These are phyloP conservation scores for Siniperca obscura DNA, from an alignment of 2,797 vertebrate genomes.

Conservation along the genomic window DNA sequence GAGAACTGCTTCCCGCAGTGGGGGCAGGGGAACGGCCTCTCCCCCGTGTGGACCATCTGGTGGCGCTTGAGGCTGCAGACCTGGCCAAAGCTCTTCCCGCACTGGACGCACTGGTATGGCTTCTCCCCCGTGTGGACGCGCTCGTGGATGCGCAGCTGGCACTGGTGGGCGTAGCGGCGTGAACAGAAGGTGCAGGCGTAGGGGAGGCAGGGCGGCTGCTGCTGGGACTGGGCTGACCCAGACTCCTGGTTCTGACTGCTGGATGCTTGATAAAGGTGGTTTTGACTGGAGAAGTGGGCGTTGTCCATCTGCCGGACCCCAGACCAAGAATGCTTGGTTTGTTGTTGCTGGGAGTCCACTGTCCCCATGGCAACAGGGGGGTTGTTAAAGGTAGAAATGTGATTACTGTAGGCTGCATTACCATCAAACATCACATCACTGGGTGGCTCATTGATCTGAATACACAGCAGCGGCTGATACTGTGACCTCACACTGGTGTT, in stretches of 20 bases:
- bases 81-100: slow-evolving; percentile 73
- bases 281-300: slow-evolving; percentile 5
- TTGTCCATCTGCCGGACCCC: slow-evolving; percentile 3
- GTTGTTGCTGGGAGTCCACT: slow-evolving; percentile 25
- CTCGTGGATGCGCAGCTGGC: slow-evolving; percentile 70
- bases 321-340: slow-evolving; percentile 23
- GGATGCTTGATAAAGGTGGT: not conserved
- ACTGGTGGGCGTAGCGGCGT: slow-evolving; percentile 64
- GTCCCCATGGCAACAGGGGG: not conserved
- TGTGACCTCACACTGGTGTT: slow-evolving; percentile 1
- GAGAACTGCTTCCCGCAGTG: slow-evolving; percentile 75
- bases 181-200: slow-evolving; percentile 59
- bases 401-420: not conserved
- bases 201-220: slow-evolving; percentile 28
- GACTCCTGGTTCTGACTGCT: slow-evolving; percentile 33
- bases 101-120: slow-evolving; percentile 69
- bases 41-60: slow-evolving; percentile 74
- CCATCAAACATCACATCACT: slow-evolving; percentile 7
- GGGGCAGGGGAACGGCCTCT: slow-evolving; percentile 67
- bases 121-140: slow-evolving; percentile 69
- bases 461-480: slow-evolving; percentile 16
- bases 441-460: slow-evolving; percentile 27
- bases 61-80: slow-evolving; percentile 75
- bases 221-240: not conserved
- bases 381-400: slow-evolving; percentile 9